phyloP scores from a whole-genome alignment of 2,888 invertebrate genomes.

The Caenorhabditis japonica region DNA sequence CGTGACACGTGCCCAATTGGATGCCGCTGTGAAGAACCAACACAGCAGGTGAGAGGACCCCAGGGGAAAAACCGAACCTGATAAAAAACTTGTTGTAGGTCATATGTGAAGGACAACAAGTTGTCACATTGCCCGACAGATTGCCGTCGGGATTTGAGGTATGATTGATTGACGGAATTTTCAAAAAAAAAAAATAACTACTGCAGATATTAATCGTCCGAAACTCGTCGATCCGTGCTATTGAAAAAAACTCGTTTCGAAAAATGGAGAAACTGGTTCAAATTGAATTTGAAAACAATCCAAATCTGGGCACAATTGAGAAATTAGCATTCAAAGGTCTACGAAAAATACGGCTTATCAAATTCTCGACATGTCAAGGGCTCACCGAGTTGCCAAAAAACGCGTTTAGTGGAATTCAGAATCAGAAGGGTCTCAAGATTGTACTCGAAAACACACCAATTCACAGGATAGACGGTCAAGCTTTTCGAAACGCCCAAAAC shows the following conservation, averaged over 20 bases:
- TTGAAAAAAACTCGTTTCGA: constrained; percentile 58
- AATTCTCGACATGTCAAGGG: constrained; percentile 39
- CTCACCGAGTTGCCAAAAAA: constrained; percentile 56
- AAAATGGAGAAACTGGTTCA: constrained; percentile 52
- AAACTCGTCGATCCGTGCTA: constrained; percentile 51
- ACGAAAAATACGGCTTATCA: constrained; percentile 50
- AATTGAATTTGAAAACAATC: constrained; percentile 55
- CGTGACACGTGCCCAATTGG: constrained; percentile 50
- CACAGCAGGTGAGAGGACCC: constrained; percentile 16
- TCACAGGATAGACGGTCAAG: constrained; percentile 55
- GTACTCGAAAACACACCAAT: constrained; percentile 57
- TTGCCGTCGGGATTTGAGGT: constrained; percentile 51
- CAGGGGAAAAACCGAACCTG: constrained; percentile 13
- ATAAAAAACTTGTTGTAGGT: constrained; percentile 42
- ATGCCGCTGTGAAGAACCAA: constrained; percentile 39
- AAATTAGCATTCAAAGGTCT: constrained; percentile 62
- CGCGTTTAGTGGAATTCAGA: constrained; percentile 57
- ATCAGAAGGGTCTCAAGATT: constrained; percentile 57
- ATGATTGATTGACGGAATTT: no score
- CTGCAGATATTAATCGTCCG: constrained; percentile 35
- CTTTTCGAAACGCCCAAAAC: constrained; percentile 59
- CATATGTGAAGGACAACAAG: constrained; percentile 50
- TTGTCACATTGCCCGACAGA: constrained; percentile 52
- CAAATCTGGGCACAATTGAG: constrained; percentile 51
- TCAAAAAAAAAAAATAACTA: no score